Evolutionary conservation across 2,888 invertebrate species (phyloP).

Genomic region (Timema cristinae): DNA sequence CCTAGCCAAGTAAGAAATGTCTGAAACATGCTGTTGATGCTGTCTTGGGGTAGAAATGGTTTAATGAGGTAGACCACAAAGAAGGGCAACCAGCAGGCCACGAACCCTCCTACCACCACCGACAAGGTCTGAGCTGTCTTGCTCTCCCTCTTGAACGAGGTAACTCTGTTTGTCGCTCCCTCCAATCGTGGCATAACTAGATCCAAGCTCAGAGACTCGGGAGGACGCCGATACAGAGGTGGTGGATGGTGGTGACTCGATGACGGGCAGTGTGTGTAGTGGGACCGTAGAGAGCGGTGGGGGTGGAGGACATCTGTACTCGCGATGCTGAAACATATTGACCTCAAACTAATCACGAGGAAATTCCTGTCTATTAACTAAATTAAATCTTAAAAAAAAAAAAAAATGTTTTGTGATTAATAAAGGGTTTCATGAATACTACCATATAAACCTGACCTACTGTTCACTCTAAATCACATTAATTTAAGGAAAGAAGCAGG

Average conservation of each 20-base stretch:
- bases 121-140: constrained; percentile 86
- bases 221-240: constrained; percentile 41
- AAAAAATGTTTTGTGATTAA: too few species aligned
- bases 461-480: too few species aligned
- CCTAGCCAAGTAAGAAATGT: constrained; percentile 78
- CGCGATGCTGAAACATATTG: constrained; percentile 16
- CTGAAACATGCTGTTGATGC: constrained; percentile 62
- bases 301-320: constrained; percentile 19
- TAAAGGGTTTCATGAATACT: too few species aligned
- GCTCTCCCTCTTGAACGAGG: constrained; percentile 65
- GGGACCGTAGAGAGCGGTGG: constrained; percentile 28
- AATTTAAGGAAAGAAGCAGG: too few species aligned
- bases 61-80: constrained; percentile 77
- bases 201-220: too few species aligned
- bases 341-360: too few species aligned
- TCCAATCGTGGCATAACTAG: constrained; percentile 30
- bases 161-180: constrained; percentile 33
- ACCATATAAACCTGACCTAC: too few species aligned
- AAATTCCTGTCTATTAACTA: too few species aligned
- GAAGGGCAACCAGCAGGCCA: constrained; percentile 86
- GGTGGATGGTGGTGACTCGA: constrained; percentile 20
- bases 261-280: constrained; percentile 28
- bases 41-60: constrained; percentile 62
- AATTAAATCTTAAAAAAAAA: too few species aligned
- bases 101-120: constrained; percentile 82